phyloP scores from a whole-genome alignment of 2,113 vertebrate genomes.

The Ariopsis seemanni region DNA sequence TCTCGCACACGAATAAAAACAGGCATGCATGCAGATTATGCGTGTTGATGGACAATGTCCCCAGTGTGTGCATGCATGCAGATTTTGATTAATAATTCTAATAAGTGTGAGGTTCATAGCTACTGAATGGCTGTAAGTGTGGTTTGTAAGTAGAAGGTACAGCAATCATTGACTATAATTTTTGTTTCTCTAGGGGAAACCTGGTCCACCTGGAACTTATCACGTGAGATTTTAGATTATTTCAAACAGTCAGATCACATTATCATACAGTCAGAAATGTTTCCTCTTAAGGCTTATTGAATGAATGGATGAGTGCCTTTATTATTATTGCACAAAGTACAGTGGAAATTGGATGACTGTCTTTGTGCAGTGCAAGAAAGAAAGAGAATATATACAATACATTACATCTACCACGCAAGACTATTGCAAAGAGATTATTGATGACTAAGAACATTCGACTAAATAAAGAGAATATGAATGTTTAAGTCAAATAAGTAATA shows the following conservation, averaged over 20 bases:
- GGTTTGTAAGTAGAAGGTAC: neutral
- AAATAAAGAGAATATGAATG: no score
- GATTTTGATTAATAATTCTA: neutral
- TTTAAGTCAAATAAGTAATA: no score
- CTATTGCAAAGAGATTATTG: no score
- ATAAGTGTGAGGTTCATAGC: neutral
- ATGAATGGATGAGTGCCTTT: no score
- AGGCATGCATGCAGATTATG: neutral
- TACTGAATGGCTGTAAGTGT: neutral
- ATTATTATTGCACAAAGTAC: no score
- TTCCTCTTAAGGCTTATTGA: neutral
- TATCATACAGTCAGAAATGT: neutral
- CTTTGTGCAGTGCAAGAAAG: no score
- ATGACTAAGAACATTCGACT: no score
- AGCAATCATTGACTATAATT: neutral
- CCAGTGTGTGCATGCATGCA: neutral
- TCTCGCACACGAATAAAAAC: neutral
- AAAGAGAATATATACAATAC: no score
- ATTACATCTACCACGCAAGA: no score
- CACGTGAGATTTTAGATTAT: slow-evolving; percentile 70
- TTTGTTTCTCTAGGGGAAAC: slow-evolving; percentile 72
- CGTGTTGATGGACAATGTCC: neutral
- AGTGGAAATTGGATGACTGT: no score
- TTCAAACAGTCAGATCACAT: neutral
- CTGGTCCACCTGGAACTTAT: slow-evolving; percentile 74